phyloP scores from a whole-genome alignment of 2,888 invertebrate species.

The Ctena decussata region DNA sequence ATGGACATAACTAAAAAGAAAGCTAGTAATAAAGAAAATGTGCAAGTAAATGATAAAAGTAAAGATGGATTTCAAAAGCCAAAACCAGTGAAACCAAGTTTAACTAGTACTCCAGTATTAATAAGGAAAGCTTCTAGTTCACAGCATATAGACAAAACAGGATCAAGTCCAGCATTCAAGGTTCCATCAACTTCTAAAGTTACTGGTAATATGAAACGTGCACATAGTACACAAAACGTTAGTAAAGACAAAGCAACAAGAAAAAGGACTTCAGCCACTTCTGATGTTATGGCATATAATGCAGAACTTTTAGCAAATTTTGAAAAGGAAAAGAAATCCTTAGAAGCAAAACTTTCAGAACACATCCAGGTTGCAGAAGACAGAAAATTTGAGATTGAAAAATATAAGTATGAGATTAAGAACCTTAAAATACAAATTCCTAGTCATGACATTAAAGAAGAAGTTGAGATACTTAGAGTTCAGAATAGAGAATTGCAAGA shows the following conservation, averaged over 20 bases:
- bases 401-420: conserved; percentile 87
- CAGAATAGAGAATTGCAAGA: conserved; percentile 86
- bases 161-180: conserved; percentile 43
- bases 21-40: conserved; percentile 81
- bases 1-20: conserved; percentile 57
- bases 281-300: conserved; percentile 86
- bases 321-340: conserved; percentile 86
- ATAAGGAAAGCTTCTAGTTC: conserved; percentile 85
- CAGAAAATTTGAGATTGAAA: conserved; percentile 87
- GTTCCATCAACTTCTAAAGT: conserved; percentile 40
- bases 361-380: conserved; percentile 86
- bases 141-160: conserved; percentile 83
- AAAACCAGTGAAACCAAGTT: conserved; percentile 70
- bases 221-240: conserved; percentile 86
- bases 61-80: conserved; percentile 76
- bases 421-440: conserved; percentile 84
- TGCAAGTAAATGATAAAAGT: conserved; percentile 69
- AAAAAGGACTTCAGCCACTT: conserved; percentile 83
- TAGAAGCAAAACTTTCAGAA: conserved; percentile 87
- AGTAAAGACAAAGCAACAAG: conserved; percentile 79
- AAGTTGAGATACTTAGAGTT: conserved; percentile 82
- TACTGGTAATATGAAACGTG: conserved; percentile 81
- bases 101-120: conserved; percentile 67
- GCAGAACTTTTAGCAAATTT: conserved; percentile 86
- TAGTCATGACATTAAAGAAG: conserved; percentile 77